phyloP scores from a whole-genome alignment of 2,888 invertebrate genomes.

The Brachypalpus laphriformis region DNA sequence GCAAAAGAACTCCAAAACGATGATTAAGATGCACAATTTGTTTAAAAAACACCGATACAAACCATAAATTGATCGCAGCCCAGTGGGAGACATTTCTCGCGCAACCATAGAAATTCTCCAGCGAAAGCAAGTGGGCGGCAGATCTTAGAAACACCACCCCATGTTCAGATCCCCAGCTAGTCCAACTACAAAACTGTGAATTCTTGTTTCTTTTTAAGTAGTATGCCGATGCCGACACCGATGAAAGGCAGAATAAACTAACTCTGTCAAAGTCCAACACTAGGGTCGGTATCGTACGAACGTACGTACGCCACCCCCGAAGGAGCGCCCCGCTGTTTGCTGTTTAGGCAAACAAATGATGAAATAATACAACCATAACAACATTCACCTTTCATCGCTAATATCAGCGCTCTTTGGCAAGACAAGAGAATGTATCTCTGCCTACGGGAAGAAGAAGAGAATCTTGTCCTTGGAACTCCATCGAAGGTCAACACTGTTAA shows the following conservation, averaged over 20 bases:
- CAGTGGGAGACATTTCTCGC: slow-evolving; percentile 46
- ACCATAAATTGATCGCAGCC: slow-evolving; percentile 59
- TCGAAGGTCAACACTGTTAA: slow-evolving; percentile 58
- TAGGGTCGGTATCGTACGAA: neutral
- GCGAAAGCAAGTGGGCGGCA: slow-evolving; percentile 59
- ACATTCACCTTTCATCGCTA: slow-evolving; percentile 73
- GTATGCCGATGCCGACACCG: slow-evolving; percentile 20
- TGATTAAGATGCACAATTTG: slow-evolving; percentile 66
- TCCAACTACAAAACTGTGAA: slow-evolving; percentile 37
- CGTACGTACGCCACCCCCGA: slow-evolving; percentile 60
- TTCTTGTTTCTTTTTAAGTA: slow-evolving; percentile 40
- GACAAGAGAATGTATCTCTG: neutral
- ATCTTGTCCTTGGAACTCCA: slow-evolving; percentile 57
- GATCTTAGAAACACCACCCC: slow-evolving; percentile 59
- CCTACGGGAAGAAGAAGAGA: slow-evolving; percentile 14
- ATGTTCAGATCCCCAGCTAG: slow-evolving; percentile 41
- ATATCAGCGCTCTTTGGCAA: slow-evolving; percentile 29
- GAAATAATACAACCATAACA: slow-evolving; percentile 74
- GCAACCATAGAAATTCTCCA: slow-evolving; percentile 16
- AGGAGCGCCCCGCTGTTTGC: slow-evolving; percentile 60
- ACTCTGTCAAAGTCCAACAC: slow-evolving; percentile 52
- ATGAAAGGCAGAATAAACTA: slow-evolving; percentile 46
- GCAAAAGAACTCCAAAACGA: slow-evolving; percentile 34
- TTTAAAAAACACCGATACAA: slow-evolving; percentile 62
- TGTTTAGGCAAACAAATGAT: slow-evolving; percentile 73